These are phyloP conservation scores for Alaudala cheleensis DNA, from an alignment of 2,113 vertebrate genomes.

Conservation along the genomic window DNA sequence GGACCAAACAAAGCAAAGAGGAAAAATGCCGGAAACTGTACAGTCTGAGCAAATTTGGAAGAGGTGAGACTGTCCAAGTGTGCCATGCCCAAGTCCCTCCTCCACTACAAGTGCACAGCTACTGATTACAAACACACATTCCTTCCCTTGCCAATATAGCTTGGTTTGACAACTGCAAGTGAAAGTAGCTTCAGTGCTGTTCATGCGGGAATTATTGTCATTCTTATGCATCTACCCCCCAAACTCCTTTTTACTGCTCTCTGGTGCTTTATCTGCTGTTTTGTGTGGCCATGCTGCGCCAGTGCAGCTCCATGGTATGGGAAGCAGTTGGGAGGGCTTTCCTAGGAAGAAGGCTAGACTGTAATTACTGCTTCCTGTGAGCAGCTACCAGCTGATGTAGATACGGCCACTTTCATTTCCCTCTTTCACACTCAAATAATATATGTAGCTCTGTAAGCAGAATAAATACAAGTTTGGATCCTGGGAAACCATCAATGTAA, in stretches of 20 bases:
- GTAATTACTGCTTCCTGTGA: not conserved
- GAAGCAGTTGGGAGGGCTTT: not conserved
- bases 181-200: not conserved
- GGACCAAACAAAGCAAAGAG: not conserved
- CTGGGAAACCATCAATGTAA: not conserved
- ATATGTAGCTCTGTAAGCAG: not conserved
- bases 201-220: not conserved
- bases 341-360: not conserved
- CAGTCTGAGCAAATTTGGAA: not conserved
- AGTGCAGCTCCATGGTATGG: fast-evolving
- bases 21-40: not conserved
- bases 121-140: not conserved
- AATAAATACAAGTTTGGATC: not conserved
- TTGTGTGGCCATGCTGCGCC: not conserved
- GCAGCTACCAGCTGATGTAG: not conserved
- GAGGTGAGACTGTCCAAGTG: not conserved
- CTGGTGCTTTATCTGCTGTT: not conserved
- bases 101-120: not conserved
- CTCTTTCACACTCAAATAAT: not conserved
- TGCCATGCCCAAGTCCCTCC: not conserved
- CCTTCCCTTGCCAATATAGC: not conserved
- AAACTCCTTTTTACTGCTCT: not conserved
- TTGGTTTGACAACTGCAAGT: not conserved
- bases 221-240: not conserved
- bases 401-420: constrained; percentile 4